Percentiles rank a stretch among this genome's conserved stretches.
phyloP scores from a whole-genome alignment of 1,140 invertebrate species.

The Drosophila eugracilis region DNA sequence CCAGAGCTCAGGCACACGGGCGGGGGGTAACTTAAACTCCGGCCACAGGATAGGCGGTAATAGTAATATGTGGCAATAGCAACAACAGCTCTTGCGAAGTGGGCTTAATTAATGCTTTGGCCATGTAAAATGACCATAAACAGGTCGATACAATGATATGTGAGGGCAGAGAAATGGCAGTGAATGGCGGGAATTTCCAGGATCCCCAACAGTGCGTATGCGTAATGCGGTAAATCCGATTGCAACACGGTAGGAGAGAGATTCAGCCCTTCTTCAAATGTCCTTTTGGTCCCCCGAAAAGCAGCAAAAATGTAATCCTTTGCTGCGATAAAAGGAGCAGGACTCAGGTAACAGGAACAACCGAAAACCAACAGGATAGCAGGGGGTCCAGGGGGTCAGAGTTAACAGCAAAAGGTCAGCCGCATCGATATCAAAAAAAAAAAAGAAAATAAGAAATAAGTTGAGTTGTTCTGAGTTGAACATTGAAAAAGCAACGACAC shows the following conservation, averaged over 20 bases:
- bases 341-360: conserved; percentile 28
- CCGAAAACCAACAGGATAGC: background rate
- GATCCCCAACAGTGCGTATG: conserved; percentile 45
- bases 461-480: background rate
- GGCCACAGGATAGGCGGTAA: background rate
- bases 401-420: conserved; percentile 45
- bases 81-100: background rate
- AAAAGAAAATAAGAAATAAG: conserved; percentile 1
- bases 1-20: background rate
- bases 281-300: conserved; percentile 7
- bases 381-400: conserved; percentile 6
- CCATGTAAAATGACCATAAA: conserved; percentile 31
- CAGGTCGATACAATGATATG: background rate
- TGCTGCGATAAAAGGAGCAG: conserved; percentile 13
- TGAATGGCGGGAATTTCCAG: conserved; percentile 16
- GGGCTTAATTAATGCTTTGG: conserved; percentile 39
- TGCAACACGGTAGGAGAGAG: background rate
- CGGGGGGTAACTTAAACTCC: conserved; percentile 1
- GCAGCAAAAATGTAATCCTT: conserved; percentile 53
- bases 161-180: background rate
- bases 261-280: conserved; percentile 7
- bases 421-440: conserved; percentile 17
- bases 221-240: conserved; percentile 55
- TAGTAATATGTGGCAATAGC: background rate
- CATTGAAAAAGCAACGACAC: conserved; percentile 43